Base-by-base conservation (phyloP, 2,888 invertebrate species). In the Emmelina monodactyla region DNA sequence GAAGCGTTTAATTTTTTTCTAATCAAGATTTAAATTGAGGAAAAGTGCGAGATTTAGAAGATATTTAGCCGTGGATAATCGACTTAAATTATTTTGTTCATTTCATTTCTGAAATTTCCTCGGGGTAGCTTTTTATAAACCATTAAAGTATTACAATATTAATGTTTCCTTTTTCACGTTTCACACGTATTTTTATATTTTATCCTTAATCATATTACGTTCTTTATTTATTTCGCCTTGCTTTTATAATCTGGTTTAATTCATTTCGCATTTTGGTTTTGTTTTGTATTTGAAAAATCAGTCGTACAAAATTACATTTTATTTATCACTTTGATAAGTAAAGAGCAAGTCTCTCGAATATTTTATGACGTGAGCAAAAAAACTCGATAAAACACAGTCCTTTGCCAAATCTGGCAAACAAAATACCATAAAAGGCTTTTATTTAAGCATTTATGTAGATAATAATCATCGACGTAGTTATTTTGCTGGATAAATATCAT, bases 361-460 rank as follows among this genome's bases (percentile, higher is more conserved):
- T n/a, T n/a, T n/a, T n/a, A n/a, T n/a, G n/a, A n/a, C n/a, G n/a
- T n/a, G n/a, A n/a, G n/a, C 19, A 9, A 19, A 6, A 9, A 19
- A 50, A 44, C 47, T 41, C 43, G 42, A 51, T 53, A 54, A 48
- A 47, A 49, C 45, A 43, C 50, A 61, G 52, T 53, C 49, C 49
- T 49, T 38, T 49, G 45, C 45, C 46, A 42, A 56, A 50, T 49
- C 45, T 46, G 41, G 48, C 40, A 42, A 53, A 53, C 40, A 42
- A 53, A 53, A 55, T 51, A 58, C 56, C 55, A 55, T 47, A 46
- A 38, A 49, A 42, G 43, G 52, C 57, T 58, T 56, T 60, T 43
- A 53, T 58, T 53, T 47, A 54, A 49, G 51, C 53, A 55, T 57
- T 61, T 62, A 65, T 62, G 58, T 59, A 61, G 57, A 62, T 61